These are phyloP conservation scores for Odontophorus gujanensis DNA, from an alignment of 2,113 vertebrate species.

Conservation along the genomic window DNA sequence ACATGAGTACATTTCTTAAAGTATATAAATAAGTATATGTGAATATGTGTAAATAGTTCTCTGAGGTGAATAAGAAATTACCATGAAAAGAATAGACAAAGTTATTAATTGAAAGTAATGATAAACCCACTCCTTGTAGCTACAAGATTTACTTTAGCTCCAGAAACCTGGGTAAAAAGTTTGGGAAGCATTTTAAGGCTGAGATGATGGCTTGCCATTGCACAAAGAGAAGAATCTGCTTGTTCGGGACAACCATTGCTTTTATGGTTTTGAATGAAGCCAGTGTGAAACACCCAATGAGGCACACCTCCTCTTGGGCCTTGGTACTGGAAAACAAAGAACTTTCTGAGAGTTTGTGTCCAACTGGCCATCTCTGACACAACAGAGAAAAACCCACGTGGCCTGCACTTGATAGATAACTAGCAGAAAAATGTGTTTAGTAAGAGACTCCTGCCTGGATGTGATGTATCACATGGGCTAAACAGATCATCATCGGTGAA, in stretches of 20 bases:
- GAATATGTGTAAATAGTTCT: slow-evolving; percentile 48
- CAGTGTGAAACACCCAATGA: background rate
- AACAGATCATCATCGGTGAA: background rate
- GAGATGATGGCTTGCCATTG: background rate
- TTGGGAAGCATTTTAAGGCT: background rate
- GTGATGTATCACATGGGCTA: background rate
- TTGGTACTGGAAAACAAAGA: background rate
- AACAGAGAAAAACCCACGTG: background rate
- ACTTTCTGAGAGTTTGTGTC: background rate
- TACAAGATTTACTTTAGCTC: slow-evolving; percentile 28
- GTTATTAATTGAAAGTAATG: slow-evolving; percentile 45
- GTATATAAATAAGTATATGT: slow-evolving; percentile 17
- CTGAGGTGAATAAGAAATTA: slow-evolving; percentile 43
- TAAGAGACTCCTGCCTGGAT: background rate
- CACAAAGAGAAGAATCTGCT: background rate
- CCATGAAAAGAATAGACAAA: slow-evolving; percentile 44
- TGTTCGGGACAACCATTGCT: background rate
- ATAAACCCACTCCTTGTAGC: slow-evolving; percentile 32
- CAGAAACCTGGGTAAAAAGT: background rate
- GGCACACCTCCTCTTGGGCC: background rate
- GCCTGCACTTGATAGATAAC: background rate
- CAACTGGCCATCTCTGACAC: background rate
- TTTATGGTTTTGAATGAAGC: background rate
- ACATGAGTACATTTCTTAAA: slow-evolving; percentile 37
- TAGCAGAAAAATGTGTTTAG: background rate